These are phyloP conservation scores for Sarcophaga caerulescens DNA, from an alignment of 2,888 invertebrate genomes.

Conservation along the genomic window DNA sequence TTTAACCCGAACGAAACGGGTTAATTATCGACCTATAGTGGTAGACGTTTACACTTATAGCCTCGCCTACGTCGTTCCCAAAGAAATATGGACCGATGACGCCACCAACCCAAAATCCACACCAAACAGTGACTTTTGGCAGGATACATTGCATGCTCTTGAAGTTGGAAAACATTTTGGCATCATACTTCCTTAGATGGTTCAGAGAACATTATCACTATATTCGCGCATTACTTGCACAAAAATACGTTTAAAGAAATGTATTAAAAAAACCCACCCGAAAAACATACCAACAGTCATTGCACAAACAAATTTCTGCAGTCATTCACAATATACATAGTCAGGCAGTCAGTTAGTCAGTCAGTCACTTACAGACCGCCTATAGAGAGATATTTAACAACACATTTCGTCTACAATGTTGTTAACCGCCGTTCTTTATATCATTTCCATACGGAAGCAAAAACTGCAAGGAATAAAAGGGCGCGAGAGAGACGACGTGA, in stretches of 20 bases:
- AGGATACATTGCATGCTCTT: no score
- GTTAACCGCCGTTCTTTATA: not conserved
- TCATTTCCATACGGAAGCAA: conserved; percentile 56
- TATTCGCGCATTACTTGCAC: not conserved
- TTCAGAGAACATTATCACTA: not conserved
- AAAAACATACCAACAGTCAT: not conserved
- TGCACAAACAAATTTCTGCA: conserved; percentile 3
- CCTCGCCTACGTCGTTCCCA: no score
- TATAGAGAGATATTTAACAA: conserved; percentile 22
- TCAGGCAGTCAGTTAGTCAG: not conserved
- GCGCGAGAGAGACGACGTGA: not conserved
- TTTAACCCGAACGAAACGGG: no score
- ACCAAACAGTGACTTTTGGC: no score
- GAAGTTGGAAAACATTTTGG: not conserved
- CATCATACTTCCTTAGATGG: not conserved
- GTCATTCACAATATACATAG: not conserved
- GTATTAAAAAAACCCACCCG: not conserved
- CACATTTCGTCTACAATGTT: not conserved
- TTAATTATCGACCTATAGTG: no score
- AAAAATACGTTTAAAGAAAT: conserved; percentile 42
- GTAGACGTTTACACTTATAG: no score
- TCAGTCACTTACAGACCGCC: not conserved
- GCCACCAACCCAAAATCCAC: no score
- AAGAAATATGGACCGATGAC: no score
- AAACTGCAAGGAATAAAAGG: not conserved